A percentile compares a stretch with the other conserved stretches of the same genome.
Evolutionary conservation across 2,113 vertebrate species (phyloP).

Genomic region (Sceloporus undulatus): DNA sequence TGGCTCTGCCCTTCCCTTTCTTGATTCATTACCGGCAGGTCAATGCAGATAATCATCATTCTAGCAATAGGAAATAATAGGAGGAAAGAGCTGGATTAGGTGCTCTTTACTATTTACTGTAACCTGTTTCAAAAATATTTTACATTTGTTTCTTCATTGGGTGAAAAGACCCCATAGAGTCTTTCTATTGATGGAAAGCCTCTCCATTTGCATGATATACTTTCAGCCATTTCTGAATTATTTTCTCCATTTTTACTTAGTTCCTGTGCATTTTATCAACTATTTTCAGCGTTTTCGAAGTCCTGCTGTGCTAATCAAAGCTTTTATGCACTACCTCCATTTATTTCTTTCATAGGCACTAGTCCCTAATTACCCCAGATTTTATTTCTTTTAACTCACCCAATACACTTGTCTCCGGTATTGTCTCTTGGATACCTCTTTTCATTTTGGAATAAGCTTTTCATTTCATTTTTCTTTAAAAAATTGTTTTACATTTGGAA

Average conservation of each 20-base stretch:
- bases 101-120: conserved; percentile 5
- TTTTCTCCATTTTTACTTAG: conserved; percentile 36
- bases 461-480: no score
- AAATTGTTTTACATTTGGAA: conserved; percentile 52
- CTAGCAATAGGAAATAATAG: background rate
- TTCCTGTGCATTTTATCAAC: conserved; percentile 33
- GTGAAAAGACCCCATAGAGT: conserved; percentile 36
- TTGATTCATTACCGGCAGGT: conserved; percentile 41
- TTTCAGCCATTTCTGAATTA: conserved; percentile 38
- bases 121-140: conserved; percentile 35
- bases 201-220: background rate
- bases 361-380: conserved; percentile 66
- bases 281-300: conserved; percentile 45
- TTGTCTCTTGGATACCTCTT: conserved; percentile 37
- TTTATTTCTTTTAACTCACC: conserved; percentile 35
- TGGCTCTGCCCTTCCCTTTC: conserved; percentile 9
- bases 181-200: conserved; percentile 39
- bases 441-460: conserved; percentile 66
- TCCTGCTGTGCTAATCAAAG: conserved; percentile 63
- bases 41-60: conserved; percentile 28
- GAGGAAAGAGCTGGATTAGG: conserved; percentile 14
- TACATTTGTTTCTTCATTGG: conserved; percentile 6
- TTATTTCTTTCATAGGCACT: conserved; percentile 51
- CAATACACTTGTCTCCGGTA: conserved; percentile 53
- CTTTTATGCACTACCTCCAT: conserved; percentile 35